phyloP scores from a whole-genome alignment of 2,888 invertebrate genomes.

The Platycnemis pennipes region DNA sequence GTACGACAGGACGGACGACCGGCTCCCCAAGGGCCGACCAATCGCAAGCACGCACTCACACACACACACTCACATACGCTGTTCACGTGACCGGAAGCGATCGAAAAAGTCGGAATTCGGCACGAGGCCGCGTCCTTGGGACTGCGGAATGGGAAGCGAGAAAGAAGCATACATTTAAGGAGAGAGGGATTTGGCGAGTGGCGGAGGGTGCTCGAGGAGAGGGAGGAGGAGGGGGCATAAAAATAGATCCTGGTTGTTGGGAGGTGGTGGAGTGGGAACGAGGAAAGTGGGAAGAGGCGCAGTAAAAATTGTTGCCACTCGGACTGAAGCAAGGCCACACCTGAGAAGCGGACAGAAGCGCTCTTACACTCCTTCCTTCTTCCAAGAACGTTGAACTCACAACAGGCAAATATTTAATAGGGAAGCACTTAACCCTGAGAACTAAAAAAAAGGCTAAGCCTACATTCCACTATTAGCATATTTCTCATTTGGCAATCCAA shows the following conservation, averaged over 20 bases:
- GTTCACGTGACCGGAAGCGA: background rate
- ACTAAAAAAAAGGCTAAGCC: no score
- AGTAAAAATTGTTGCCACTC: background rate
- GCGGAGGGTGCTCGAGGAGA: background rate
- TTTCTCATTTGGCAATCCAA: no score
- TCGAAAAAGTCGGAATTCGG: constrained; percentile 57
- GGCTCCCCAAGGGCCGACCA: background rate
- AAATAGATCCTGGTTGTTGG: background rate
- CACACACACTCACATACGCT: background rate
- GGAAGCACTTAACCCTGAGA: background rate
- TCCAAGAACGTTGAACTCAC: background rate
- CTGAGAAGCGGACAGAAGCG: background rate
- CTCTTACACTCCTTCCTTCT: background rate
- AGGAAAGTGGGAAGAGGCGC: background rate
- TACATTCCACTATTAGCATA: no score
- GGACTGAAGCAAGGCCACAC: background rate
- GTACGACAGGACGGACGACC: background rate
- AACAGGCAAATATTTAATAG: background rate
- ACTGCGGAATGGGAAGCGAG: background rate
- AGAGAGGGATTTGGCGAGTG: background rate
- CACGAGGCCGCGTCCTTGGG: constrained; percentile 64
- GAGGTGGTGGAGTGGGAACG: background rate
- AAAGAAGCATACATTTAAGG: background rate
- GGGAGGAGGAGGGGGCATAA: background rate
- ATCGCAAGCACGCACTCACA: constrained; percentile 6